Percentiles rank a stretch among this genome's conserved stretches.
These are phyloP conservation scores for Drosophila siamana DNA, from an alignment of 2,888 invertebrate species.

Conservation along the genomic window DNA sequence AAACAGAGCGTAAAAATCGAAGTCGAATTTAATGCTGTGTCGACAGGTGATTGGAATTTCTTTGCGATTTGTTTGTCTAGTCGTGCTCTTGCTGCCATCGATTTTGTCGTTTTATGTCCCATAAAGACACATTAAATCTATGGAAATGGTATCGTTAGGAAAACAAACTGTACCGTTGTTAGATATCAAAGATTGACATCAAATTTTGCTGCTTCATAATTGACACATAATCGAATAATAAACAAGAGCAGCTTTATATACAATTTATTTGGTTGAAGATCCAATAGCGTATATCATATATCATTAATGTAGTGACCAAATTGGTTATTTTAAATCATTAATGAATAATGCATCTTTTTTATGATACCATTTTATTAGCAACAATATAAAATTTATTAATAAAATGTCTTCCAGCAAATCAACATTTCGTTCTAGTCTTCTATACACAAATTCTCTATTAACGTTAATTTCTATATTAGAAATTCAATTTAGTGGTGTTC, in stretches of 20 bases:
- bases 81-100: constrained; percentile 17
- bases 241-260: neutral
- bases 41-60: constrained; percentile 50
- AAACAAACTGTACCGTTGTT: constrained; percentile 33
- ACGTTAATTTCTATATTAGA: neutral
- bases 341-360: neutral
- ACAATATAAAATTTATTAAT: neutral
- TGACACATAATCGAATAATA: constrained; percentile 38
- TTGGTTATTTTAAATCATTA: neutral
- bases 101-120: constrained; percentile 26
- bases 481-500: neutral
- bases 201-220: constrained; percentile 32
- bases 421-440: no score
- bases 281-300: no score
- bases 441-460: no score
- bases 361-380: neutral
- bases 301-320: neutral
- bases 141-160: constrained; percentile 43
- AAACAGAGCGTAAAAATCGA: constrained; percentile 26
- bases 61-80: constrained; percentile 21
- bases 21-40: constrained; percentile 22
- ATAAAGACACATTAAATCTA: constrained; percentile 64
- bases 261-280: neutral
- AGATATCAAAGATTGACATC: constrained; percentile 32
- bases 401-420: no score